Conservation (phyloP, 53 echinoderm and acorn worm species). For the Luidia sarsii region DNA sequence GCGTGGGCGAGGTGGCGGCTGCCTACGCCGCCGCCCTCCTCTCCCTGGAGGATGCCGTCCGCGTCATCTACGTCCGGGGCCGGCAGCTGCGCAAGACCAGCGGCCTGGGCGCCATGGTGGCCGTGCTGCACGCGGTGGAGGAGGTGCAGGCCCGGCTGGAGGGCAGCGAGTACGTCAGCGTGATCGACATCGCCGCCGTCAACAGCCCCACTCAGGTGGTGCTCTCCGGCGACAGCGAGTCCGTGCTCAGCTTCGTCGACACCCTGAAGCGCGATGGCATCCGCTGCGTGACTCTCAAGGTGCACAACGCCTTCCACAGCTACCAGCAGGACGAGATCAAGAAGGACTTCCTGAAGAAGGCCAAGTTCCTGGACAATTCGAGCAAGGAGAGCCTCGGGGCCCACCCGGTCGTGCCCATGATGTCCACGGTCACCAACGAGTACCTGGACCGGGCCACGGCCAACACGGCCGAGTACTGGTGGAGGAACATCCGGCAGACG, state of each 20-base stretch:
- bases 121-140: constrained; percentile 89
- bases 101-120: constrained; percentile 91
- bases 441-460: constrained; percentile 74
- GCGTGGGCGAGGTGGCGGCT: constrained; percentile 97
- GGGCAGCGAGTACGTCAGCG: constrained; percentile 83
- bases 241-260: constrained; percentile 71
- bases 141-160: constrained; percentile 79
- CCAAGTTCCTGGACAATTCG: constrained; percentile 70
- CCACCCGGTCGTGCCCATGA: constrained; percentile 82
- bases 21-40: constrained; percentile 93
- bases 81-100: constrained; percentile 90
- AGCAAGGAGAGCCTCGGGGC: constrained; percentile 56
- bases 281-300: constrained; percentile 80
- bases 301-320: constrained; percentile 95
- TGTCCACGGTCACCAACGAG: constrained; percentile 87
- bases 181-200: constrained; percentile 89
- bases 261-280: constrained; percentile 77
- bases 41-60: constrained; percentile 84
- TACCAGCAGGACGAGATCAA: constrained; percentile 92
- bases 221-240: constrained; percentile 90
- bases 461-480: constrained; percentile 88
- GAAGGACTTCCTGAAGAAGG: constrained; percentile 85
- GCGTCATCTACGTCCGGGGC: constrained; percentile 88
- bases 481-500: constrained; percentile 85
- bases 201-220: constrained; percentile 97